Evolutionary conservation across 2,113 vertebrate species (phyloP).

Genomic region (Gobiocypris rarus): DNA sequence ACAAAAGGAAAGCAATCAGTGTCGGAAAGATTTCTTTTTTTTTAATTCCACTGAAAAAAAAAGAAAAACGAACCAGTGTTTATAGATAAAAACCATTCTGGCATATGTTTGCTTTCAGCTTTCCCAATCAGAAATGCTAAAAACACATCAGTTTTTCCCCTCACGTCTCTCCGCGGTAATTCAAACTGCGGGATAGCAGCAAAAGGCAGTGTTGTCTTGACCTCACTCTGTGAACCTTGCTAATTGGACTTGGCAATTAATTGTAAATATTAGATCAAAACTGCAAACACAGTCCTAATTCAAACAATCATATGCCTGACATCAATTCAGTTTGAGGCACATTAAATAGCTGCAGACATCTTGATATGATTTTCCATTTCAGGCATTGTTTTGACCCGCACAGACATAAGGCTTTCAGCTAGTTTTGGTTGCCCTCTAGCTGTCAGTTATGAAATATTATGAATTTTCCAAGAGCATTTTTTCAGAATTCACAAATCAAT

Average conservation of each 20-base stretch:
- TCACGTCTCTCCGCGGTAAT: neutral
- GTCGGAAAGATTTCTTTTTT: constrained; percentile 52
- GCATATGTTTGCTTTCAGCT: constrained; percentile 21
- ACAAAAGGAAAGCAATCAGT: constrained; percentile 63
- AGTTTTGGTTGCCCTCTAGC: constrained; percentile 82
- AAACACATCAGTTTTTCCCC: neutral
- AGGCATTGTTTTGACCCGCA: constrained; percentile 53
- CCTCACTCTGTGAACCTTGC: neutral
- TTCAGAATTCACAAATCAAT: neutral
- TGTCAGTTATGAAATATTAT: constrained; percentile 68
- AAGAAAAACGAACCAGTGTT: constrained; percentile 53
- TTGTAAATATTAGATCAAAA: constrained; percentile 40
- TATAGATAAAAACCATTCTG: constrained; percentile 45
- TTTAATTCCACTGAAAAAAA: constrained; percentile 60
- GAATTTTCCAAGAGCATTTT: constrained; percentile 47
- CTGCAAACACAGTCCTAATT: constrained; percentile 7
- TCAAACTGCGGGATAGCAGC: neutral
- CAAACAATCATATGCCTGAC: constrained; percentile 13
- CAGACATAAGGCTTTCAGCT: constrained; percentile 60
- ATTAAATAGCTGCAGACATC: constrained; percentile 37
- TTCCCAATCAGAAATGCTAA: constrained; percentile 16
- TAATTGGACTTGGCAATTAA: constrained; percentile 35
- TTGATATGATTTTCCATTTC: constrained; percentile 62
- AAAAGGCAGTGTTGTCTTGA: neutral
- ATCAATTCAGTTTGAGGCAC: constrained; percentile 14